phyloP scores from a whole-genome alignment of 1,140 invertebrate species.

The Caenorhabditis tropicalis region DNA sequence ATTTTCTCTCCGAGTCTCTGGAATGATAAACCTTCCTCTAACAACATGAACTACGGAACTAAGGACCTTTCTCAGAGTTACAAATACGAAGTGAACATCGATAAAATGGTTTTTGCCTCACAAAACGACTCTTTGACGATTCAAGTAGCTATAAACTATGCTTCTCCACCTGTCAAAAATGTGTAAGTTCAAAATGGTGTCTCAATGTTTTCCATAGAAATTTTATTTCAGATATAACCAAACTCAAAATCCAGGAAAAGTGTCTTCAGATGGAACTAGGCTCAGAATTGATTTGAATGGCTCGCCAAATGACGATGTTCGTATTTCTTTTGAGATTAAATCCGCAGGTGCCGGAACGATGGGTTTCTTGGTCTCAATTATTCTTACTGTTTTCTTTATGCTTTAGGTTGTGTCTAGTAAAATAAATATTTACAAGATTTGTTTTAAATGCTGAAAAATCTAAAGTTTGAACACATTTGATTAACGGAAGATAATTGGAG shows the following conservation, averaged over 20 bases:
- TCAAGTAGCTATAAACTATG: too few species aligned
- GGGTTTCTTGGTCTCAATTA: neutral
- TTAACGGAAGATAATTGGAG: too few species aligned
- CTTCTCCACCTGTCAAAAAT: neutral
- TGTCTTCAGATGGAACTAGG: neutral
- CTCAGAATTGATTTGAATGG: neutral
- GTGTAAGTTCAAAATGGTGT: neutral
- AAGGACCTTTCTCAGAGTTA: neutral
- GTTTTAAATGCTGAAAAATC: too few species aligned
- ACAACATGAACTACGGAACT: neutral
- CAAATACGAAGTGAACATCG: neutral
- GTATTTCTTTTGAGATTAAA: neutral
- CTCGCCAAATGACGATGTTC: neutral
- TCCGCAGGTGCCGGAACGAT: neutral
- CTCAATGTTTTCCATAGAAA: too few species aligned
- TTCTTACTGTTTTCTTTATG: neutral
- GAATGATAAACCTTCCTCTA: neutral
- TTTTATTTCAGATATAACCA: too few species aligned
- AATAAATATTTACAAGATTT: too few species aligned
- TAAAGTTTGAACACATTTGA: too few species aligned
- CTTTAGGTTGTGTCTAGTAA: neutral
- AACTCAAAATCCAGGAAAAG: neutral
- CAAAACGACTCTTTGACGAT: too few species aligned
- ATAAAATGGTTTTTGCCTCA: neutral
- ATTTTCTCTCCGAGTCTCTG: neutral